Evolutionary conservation across 2,113 vertebrate species (phyloP).

Genomic region (Cepphus grylle): DNA sequence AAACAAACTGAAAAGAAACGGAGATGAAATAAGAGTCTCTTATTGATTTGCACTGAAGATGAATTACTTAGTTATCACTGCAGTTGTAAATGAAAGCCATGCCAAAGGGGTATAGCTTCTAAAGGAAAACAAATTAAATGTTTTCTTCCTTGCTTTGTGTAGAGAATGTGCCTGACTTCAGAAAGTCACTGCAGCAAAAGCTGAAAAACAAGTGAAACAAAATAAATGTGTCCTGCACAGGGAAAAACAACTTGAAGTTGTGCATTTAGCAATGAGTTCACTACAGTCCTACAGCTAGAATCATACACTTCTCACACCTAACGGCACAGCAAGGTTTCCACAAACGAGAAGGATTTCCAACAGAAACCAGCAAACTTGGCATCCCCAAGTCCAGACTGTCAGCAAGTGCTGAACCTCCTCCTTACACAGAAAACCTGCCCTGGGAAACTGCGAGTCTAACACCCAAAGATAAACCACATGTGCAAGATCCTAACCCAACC

Average conservation of each 20-base stretch:
- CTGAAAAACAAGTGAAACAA: not conserved
- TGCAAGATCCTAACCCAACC: not conserved
- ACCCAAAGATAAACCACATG: not conserved
- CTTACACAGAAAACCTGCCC: not conserved
- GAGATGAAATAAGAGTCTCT: constrained; percentile 28
- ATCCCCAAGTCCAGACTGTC: not conserved
- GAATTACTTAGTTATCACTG: constrained; percentile 34
- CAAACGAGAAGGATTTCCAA: not conserved
- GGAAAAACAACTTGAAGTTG: not conserved
- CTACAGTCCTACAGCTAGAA: not conserved
- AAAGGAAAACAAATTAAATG: not conserved
- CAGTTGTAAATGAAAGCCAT: constrained; percentile 32
- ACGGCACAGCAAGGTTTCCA: not conserved
- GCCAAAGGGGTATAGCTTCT: constrained; percentile 18
- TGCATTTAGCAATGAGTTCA: not conserved
- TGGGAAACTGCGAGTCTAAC: not conserved
- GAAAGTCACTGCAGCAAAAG: not conserved
- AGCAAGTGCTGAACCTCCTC: not conserved
- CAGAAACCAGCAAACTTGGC: not conserved
- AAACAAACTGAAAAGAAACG: not conserved
- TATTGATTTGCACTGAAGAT: constrained; percentile 23
- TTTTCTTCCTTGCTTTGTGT: not conserved
- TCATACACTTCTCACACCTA: not conserved
- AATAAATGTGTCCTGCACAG: not conserved
- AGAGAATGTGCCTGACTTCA: not conserved